Evolutionary conservation across 2,888 invertebrate genomes (phyloP), one percentile per base, ranked within the genome.

Genomic region (Mimas tiliae): DNA sequence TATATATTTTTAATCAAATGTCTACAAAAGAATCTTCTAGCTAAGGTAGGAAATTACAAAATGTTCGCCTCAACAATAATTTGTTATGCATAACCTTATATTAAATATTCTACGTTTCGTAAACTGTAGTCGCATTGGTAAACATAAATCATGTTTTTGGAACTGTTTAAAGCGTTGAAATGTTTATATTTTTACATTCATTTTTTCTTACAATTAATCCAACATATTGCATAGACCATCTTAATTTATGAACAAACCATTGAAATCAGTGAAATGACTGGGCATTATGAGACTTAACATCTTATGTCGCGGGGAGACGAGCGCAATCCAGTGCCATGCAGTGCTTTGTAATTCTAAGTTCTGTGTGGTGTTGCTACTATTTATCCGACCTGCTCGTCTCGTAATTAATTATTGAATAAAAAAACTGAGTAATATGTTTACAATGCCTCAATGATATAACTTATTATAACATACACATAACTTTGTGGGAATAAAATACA

Each of bases 381-480:
- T 42, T 11, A 11, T n/a, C n/a, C n/a, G n/a, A n/a, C n/a, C n/a
- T n/a, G n/a, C n/a, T n/a, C n/a, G n/a, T n/a, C n/a, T n/a, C n/a
- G n/a, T n/a, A n/a, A n/a, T n/a, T n/a, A n/a, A n/a, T n/a, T n/a
- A n/a, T n/a, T n/a, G n/a, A n/a, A n/a, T n/a, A n/a, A n/a, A n/a
- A n/a, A n/a, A n/a, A n/a, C n/a, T n/a, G n/a, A n/a, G n/a, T n/a
- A n/a, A n/a, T n/a, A n/a, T n/a, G n/a, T n/a, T 58, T 42, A 16
- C 34, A 19, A 42, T 21, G 19, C 19, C 42, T 42, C 8, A 58
- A 12, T 19, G 42, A 42, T 19, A 42, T 12, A 21, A 58, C 38
- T 19, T 38, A 42, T 58, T 58, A 42, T 58, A 42, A 58, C 19
- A 42, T 19, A 42, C 42, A 42, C 58, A 58, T 58, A 58, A 58